Conservation (phyloP, 1,140 invertebrate species). For the Hirudo medicinalis region DNA sequence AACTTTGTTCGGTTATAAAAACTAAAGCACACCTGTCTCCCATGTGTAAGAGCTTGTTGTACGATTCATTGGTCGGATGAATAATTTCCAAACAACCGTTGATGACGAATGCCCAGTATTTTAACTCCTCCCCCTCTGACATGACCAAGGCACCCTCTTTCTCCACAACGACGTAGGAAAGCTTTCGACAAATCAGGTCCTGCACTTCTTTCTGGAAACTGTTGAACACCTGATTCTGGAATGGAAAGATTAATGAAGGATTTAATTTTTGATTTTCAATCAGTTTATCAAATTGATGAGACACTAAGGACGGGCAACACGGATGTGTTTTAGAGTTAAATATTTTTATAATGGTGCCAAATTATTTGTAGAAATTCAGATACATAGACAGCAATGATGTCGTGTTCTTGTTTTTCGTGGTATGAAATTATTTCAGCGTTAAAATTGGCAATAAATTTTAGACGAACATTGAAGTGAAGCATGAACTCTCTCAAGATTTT, state of each 20-base stretch:
- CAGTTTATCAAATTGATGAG: too few species aligned
- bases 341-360: too few species aligned
- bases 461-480: neutral
- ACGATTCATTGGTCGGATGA: neutral
- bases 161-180: neutral
- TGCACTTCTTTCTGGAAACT: constrained; percentile 8
- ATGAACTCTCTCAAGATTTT: constrained; percentile 3
- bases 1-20: neutral
- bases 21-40: neutral
- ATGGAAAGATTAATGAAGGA: too few species aligned
- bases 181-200: constrained; percentile 5
- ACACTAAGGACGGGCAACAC: too few species aligned
- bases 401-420: too few species aligned
- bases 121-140: neutral
- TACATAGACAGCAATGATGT: too few species aligned
- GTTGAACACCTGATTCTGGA: neutral
- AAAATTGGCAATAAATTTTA: too few species aligned
- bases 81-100: neutral
- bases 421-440: too few species aligned
- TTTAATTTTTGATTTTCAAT: too few species aligned
- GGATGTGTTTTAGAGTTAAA: too few species aligned
- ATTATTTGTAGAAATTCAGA: too few species aligned
- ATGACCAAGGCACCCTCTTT: neutral
- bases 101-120: constrained; percentile 4
- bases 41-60: constrained; percentile 3